phyloP scores from a whole-genome alignment of 2,797 vertebrate genomes.

The Schizothorax lantsangensis region DNA sequence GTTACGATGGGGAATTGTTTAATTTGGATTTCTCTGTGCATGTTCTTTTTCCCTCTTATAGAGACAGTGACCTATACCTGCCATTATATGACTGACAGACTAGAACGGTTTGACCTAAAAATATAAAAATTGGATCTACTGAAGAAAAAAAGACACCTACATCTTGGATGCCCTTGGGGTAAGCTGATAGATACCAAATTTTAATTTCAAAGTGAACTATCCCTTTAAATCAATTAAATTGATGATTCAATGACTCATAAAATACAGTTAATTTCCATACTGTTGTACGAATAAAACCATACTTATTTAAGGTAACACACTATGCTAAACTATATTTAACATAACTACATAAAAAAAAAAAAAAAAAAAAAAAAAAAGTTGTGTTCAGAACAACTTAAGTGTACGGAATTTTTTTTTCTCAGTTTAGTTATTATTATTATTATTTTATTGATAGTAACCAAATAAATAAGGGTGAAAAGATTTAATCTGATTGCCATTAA shows the following conservation, averaged over 20 bases:
- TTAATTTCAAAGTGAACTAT: too few relatives aligned
- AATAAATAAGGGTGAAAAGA: not conserved
- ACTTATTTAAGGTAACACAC: too few relatives aligned
- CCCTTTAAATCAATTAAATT: not conserved
- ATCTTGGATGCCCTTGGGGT: too few relatives aligned
- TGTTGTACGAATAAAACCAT: not conserved
- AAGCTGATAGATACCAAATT: too few relatives aligned
- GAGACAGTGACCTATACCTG: too few relatives aligned
- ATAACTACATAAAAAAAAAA: not conserved
- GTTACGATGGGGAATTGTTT: too few relatives aligned
- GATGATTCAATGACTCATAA: not conserved
- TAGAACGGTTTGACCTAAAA: too few relatives aligned
- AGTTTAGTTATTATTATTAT: not conserved
- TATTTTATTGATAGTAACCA: not conserved
- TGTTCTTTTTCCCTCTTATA: too few relatives aligned
- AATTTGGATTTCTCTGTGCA: too few relatives aligned
- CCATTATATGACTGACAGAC: too few relatives aligned
- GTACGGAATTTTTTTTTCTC: not conserved
- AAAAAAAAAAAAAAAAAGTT: not conserved
- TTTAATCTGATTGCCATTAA: not conserved
- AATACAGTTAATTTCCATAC: not conserved
- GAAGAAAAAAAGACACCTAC: too few relatives aligned
- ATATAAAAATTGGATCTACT: too few relatives aligned
- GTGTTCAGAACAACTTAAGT: not conserved
- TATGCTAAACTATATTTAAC: not conserved